phyloP scores from a whole-genome alignment of 2,113 vertebrate species.

The Strix aluco region DNA sequence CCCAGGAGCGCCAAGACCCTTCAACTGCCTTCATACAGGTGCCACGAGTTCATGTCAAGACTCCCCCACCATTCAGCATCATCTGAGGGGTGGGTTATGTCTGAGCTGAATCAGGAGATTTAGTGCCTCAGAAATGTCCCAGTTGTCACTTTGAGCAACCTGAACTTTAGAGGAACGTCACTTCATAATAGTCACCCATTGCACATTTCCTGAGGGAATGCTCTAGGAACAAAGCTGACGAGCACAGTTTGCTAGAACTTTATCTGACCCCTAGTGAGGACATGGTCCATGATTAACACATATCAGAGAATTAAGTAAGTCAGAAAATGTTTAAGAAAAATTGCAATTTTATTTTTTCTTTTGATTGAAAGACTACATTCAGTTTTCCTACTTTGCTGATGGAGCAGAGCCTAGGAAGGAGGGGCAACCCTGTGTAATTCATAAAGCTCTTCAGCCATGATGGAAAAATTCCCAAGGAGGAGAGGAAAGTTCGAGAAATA shows the following conservation, averaged over 20 bases:
- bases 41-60: accelerated
- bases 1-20: background rate
- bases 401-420: background rate
- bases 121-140: background rate
- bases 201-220: background rate
- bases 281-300: accelerated
- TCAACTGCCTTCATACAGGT: background rate
- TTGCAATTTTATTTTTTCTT: background rate
- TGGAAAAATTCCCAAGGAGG: background rate
- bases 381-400: background rate
- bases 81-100: background rate
- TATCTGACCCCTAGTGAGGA: background rate
- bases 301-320: background rate
- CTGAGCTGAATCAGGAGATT: background rate
- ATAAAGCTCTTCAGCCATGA: background rate
- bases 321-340: background rate
- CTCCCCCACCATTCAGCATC: accelerated
- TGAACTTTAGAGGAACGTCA: background rate
- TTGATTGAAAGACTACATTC: background rate
- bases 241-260: background rate
- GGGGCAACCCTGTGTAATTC: background rate
- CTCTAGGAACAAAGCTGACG: background rate
- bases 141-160: background rate
- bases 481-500: background rate
- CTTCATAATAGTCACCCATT: background rate